Evolutionary conservation across 1,140 invertebrate species (phyloP).

Genomic region (Eriocheir sinensis): DNA sequence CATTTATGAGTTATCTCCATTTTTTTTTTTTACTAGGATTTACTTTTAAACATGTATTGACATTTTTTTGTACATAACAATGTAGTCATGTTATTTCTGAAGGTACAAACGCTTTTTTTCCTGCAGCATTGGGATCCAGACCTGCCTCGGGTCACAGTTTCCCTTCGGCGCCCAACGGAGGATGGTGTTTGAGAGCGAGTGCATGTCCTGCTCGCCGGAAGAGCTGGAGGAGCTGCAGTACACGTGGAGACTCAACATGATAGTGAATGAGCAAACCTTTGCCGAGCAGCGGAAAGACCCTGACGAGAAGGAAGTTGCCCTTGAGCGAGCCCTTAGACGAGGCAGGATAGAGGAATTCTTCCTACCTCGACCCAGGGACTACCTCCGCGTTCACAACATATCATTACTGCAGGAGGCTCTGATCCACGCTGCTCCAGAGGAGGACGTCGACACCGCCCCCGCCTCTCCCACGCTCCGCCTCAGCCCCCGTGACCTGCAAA

Average conservation of each 20-base stretch:
- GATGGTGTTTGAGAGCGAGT: conserved; percentile 66
- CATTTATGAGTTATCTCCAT: background rate
- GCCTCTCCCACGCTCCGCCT: background rate
- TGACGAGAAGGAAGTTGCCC: background rate
- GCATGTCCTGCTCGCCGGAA: conserved; percentile 40
- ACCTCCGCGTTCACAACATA: conserved; percentile 45
- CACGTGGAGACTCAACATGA: conserved; percentile 38
- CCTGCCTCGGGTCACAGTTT: conserved; percentile 19
- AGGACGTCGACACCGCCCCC: background rate
- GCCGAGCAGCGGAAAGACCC: background rate
- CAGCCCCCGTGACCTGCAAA: conserved; percentile 45
- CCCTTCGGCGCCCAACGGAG: conserved; percentile 62
- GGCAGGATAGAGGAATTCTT: background rate
- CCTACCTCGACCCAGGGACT: conserved; percentile 51
- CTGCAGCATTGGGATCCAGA: conserved; percentile 46
- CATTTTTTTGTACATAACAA: background rate
- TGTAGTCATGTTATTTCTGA: background rate
- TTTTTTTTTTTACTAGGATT: background rate
- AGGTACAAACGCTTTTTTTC: background rate
- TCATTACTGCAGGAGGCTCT: background rate
- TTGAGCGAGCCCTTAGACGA: background rate
- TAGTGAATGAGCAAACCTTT: background rate
- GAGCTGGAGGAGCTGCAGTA: conserved; percentile 30
- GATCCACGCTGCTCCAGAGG: background rate
- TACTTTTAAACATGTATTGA: background rate